These are phyloP conservation scores for Limosa lapponica DNA, from an alignment of 2,797 vertebrate genomes.

Conservation along the genomic window DNA sequence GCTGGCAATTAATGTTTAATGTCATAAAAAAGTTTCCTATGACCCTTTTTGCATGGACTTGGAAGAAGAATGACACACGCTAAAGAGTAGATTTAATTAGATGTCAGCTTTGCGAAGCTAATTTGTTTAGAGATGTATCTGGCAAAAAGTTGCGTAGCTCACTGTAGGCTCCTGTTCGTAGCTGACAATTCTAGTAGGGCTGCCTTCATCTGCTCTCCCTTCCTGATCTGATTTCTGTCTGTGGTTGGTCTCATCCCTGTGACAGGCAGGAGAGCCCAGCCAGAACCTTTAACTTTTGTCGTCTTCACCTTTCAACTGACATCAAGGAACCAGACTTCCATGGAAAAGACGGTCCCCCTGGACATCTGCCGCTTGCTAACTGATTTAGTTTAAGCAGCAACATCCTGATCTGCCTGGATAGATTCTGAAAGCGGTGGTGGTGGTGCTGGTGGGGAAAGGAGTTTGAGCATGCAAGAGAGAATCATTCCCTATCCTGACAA, in stretches of 20 bases:
- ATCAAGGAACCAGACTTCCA: background rate
- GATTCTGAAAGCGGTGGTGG: background rate
- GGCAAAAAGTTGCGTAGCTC: background rate
- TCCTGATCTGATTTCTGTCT: constrained; percentile 20
- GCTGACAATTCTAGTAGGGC: background rate
- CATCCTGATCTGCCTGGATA: constrained; percentile 4
- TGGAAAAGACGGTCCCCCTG: background rate
- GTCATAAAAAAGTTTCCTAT: background rate
- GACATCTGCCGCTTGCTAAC: background rate
- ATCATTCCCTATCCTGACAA: background rate
- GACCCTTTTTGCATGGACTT: background rate
- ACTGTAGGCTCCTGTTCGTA: background rate
- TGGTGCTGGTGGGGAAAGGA: background rate
- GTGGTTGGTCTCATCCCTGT: background rate
- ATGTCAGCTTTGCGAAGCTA: constrained; percentile 23
- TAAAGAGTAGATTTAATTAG: constrained; percentile 46
- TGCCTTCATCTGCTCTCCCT: constrained; percentile 9
- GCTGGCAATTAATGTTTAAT: background rate
- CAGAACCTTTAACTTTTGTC: background rate
- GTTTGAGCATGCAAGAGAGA: background rate
- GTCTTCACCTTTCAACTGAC: background rate
- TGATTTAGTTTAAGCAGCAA: background rate
- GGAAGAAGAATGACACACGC: background rate
- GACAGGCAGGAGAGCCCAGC: background rate
- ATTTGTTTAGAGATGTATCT: constrained; percentile 18